A percentile compares a stretch with the other conserved stretches of the same genome.
Evolutionary conservation across 2,888 invertebrate species (phyloP).

Genomic region (Phyllotreta cruciferae): DNA sequence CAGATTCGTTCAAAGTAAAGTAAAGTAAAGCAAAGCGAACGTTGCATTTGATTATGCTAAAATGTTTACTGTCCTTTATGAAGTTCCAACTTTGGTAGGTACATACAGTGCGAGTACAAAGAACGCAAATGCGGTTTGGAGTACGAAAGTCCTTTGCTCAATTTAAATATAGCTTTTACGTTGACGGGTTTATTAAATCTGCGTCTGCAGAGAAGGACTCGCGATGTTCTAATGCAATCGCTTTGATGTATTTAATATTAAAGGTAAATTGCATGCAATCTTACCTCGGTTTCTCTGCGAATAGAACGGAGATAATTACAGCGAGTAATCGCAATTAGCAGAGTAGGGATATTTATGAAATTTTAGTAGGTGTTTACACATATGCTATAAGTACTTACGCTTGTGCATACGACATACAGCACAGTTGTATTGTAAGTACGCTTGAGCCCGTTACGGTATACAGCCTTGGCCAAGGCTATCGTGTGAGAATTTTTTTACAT

Average conservation of each 20-base stretch:
- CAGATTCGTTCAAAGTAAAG: not conserved
- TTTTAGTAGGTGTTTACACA: constrained; percentile 1
- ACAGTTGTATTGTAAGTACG: constrained; percentile 2
- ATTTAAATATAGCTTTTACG: constrained; percentile 11
- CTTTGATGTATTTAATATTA: not conserved
- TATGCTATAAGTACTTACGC: not conserved
- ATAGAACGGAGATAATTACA: too few species aligned
- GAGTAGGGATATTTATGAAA: not conserved
- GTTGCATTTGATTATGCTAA: constrained; percentile 19
- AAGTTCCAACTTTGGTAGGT: constrained; percentile 3
- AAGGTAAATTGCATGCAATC: too few species aligned
- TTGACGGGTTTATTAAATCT: not conserved
- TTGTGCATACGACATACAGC: not conserved
- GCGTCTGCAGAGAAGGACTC: not conserved
- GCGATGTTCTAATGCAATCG: not conserved
- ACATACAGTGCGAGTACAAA: constrained; percentile 6
- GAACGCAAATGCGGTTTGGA: constrained; percentile 7
- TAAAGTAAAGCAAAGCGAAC: constrained; percentile 2
- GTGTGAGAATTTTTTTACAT: constrained; percentile 10
- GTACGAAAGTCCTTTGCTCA: constrained; percentile 9
- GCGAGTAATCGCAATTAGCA: too few species aligned
- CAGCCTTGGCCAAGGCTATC: constrained; percentile 17
- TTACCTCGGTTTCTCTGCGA: too few species aligned
- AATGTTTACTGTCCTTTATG: constrained; percentile 15
- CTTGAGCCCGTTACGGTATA: constrained; percentile 16